Evolutionary conservation across 2,888 invertebrate species (phyloP).

Genomic region (Phrixothrix hirtus): DNA sequence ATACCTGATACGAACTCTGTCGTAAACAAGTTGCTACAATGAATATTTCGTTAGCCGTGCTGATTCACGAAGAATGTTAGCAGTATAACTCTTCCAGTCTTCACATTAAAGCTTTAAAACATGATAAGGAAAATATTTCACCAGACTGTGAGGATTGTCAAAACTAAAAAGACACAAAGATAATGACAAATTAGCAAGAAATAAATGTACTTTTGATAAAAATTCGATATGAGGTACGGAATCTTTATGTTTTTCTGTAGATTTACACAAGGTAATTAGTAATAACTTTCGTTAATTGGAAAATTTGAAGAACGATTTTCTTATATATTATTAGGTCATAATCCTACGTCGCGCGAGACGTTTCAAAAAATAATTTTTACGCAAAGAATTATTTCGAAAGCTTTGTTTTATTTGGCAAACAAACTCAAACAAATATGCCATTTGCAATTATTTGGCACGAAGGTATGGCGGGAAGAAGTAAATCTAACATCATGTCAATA

Average conservation of each 20-base stretch:
- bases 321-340: slow-evolving; percentile 20
- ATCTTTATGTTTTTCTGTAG: slow-evolving; percentile 19
- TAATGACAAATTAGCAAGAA: slow-evolving; percentile 11
- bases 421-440: background rate
- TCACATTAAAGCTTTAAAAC: slow-evolving; percentile 16
- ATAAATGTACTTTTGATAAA: slow-evolving; percentile 21
- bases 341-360: slow-evolving; percentile 28
- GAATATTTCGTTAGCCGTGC: slow-evolving; percentile 35
- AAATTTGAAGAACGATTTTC: background rate
- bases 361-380: slow-evolving; percentile 36
- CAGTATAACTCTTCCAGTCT: slow-evolving; percentile 30
- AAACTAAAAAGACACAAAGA: slow-evolving; percentile 21
- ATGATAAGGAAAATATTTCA: slow-evolving; percentile 21
- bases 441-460: slow-evolving; percentile 1
- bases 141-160: slow-evolving; percentile 21
- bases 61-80: slow-evolving; percentile 35
- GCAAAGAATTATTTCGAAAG: slow-evolving; percentile 26
- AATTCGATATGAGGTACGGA: background rate
- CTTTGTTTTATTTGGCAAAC: slow-evolving; percentile 17
- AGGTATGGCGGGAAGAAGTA: background rate
- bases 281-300: background rate
- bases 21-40: slow-evolving; percentile 23
- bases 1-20: slow-evolving; percentile 34
- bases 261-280: slow-evolving; percentile 23
- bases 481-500: background rate